phyloP scores from a whole-genome alignment of 2,113 vertebrate species.

The Nicator chloris region DNA sequence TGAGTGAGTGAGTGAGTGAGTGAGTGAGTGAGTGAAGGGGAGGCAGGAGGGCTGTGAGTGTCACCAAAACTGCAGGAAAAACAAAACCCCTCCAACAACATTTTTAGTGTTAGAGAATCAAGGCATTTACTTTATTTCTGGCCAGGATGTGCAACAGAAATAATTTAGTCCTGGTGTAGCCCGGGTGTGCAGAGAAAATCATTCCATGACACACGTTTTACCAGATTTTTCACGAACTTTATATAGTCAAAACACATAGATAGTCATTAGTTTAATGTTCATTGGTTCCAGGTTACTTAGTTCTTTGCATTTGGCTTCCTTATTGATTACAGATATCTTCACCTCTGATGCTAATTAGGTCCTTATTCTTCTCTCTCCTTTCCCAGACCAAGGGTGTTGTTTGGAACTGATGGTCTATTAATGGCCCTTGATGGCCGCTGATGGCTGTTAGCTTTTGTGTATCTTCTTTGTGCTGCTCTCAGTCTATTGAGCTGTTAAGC shows the following conservation, averaged over 20 bases:
- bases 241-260: neutral
- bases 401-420: neutral
- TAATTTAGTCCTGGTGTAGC: rapidly evolving
- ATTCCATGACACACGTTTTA: neutral
- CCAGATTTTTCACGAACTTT: neutral
- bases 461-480: neutral
- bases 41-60: neutral
- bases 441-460: neutral
- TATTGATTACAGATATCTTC: neutral
- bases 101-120: neutral
- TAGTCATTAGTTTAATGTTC: neutral
- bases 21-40: neutral
- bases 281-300: neutral
- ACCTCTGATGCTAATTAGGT: neutral
- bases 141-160: neutral
- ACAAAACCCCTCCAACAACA: neutral
- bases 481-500: neutral
- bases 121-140: neutral
- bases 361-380: neutral
- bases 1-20: neutral
- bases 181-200: neutral
- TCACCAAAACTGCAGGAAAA: neutral
- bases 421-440: neutral
- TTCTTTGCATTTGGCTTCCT: neutral
- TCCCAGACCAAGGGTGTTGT: neutral